Percentiles rank a stretch among this genome's conserved stretches.
phyloP scores from a whole-genome alignment of 2,888 invertebrate genomes.

The Boloria euphrosyne region DNA sequence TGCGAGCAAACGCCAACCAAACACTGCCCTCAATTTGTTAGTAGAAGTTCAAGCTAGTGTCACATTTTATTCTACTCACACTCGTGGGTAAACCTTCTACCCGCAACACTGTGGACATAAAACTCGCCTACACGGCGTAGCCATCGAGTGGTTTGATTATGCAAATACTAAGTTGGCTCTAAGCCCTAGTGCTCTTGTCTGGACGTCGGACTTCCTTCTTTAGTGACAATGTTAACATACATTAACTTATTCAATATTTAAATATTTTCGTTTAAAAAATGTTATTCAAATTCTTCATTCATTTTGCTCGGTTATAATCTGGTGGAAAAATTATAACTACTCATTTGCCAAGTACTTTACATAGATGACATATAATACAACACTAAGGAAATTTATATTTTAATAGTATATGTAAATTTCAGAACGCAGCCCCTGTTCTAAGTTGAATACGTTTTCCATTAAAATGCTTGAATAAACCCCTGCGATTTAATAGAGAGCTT shows the following conservation, averaged over 20 bases:
- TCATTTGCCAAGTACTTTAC: too few relatives aligned
- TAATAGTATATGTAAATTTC: too few relatives aligned
- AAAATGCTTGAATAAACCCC: constrained; percentile 2
- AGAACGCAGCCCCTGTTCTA: too few relatives aligned
- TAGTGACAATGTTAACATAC: constrained; percentile 34
- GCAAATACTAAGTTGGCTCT: constrained; percentile 42
- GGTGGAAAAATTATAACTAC: too few relatives aligned
- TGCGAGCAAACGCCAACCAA: background rate
- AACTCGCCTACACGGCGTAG: constrained; percentile 25
- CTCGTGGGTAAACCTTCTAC: constrained; percentile 23
- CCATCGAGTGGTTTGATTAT: constrained; percentile 40
- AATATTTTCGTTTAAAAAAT: too few relatives aligned
- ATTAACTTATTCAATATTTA: background rate
- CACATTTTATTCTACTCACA: constrained; percentile 24
- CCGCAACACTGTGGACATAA: constrained; percentile 28
- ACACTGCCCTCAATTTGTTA: background rate
- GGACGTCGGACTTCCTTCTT: constrained; percentile 10
- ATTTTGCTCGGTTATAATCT: too few relatives aligned
- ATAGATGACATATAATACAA: too few relatives aligned
- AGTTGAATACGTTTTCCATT: background rate
- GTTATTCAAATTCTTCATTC: too few relatives aligned
- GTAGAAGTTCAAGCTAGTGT: constrained; percentile 7
- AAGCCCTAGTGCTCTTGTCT: constrained; percentile 45
- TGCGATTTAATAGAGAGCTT: constrained; percentile 9
- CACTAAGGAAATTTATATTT: too few relatives aligned